These are phyloP conservation scores for Acrobasis suavella DNA, from an alignment of 2,888 invertebrate species.

Conservation along the genomic window DNA sequence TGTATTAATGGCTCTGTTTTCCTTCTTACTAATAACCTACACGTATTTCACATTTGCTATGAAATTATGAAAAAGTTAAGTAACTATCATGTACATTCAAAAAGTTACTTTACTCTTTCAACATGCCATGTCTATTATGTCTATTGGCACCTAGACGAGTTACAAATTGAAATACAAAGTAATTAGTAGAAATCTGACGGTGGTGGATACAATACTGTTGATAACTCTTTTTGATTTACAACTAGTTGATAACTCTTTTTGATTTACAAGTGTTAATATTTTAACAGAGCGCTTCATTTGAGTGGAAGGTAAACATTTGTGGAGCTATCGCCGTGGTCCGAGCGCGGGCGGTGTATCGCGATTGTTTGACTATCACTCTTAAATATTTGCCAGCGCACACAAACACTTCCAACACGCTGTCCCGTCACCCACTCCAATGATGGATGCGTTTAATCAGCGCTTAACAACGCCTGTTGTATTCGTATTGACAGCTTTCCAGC, in stretches of 20 bases:
- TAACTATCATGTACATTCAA: too few species aligned
- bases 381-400: constrained; percentile 24
- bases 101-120: too few species aligned
- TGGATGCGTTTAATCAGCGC: constrained; percentile 33
- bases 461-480: constrained; percentile 16
- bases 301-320: constrained; percentile 5
- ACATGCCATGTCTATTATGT: too few species aligned
- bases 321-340: background rate
- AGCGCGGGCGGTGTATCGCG: constrained; percentile 15
- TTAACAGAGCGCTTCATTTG: constrained; percentile 9
- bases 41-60: too few species aligned
- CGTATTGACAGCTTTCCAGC: background rate
- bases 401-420: constrained; percentile 23
- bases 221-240: constrained; percentile 1
- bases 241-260: background rate
- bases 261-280: constrained; percentile 8
- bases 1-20: too few species aligned
- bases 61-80: too few species aligned
- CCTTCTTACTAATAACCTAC: too few species aligned
- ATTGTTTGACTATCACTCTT: constrained; percentile 28
- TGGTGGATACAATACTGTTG: background rate
- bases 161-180: too few species aligned
- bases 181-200: too few species aligned
- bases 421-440: constrained; percentile 12
- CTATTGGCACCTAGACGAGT: too few species aligned